Percentiles rank a stretch among this genome's conserved stretches.
These are phyloP conservation scores for Rhinophrynus dorsalis DNA, from an alignment of 2,797 vertebrate genomes.

Conservation along the genomic window DNA sequence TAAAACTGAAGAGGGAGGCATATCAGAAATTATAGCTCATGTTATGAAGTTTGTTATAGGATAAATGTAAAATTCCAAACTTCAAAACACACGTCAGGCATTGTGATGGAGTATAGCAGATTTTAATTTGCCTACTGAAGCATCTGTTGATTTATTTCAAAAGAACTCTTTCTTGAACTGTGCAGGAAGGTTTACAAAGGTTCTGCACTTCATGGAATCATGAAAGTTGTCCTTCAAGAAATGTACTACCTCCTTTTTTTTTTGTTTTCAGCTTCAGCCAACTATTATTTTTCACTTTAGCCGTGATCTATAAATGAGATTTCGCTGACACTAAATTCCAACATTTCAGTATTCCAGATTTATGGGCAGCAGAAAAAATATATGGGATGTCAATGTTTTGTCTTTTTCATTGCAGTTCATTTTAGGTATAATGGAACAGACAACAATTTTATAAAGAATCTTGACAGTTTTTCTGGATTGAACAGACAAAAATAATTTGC, in stretches of 20 bases:
- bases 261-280: slow-evolving; percentile 24
- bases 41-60: slow-evolving; percentile 32
- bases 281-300: slow-evolving; percentile 31
- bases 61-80: too few species aligned
- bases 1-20: background rate
- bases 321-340: slow-evolving; percentile 29
- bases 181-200: slow-evolving; percentile 15
- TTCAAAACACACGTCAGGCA: slow-evolving; percentile 23
- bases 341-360: slow-evolving; percentile 7
- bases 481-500: too few species aligned
- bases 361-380: slow-evolving; percentile 19
- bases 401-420: slow-evolving; percentile 31
- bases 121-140: slow-evolving; percentile 31
- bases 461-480: slow-evolving; percentile 5
- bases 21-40: slow-evolving; percentile 17
- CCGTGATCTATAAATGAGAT: slow-evolving; percentile 27
- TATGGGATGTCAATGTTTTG: slow-evolving; percentile 35
- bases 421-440: slow-evolving; percentile 27
- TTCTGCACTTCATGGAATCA: background rate
- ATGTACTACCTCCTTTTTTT: background rate
- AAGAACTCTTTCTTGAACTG: slow-evolving; percentile 30
- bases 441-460: slow-evolving; percentile 15
- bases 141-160: slow-evolving; percentile 32
- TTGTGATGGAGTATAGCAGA: slow-evolving; percentile 22
- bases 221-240: slow-evolving; percentile 38